phyloP scores from a whole-genome alignment of 2,888 invertebrate species.

The Hypomecis punctinalis region DNA sequence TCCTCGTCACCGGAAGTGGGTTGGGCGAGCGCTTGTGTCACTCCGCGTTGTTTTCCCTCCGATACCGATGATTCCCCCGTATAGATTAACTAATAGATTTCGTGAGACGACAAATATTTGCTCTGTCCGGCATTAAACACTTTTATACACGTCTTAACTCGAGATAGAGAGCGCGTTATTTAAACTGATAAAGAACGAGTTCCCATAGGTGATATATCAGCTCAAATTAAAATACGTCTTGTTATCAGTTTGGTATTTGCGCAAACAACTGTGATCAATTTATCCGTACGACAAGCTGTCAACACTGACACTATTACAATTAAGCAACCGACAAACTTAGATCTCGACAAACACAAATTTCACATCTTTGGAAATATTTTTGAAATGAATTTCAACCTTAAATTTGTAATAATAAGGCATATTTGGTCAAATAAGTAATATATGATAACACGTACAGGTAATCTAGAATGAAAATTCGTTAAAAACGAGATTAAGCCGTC shows the following conservation, averaged over 20 bases:
- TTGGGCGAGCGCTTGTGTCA: constrained; percentile 71
- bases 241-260: constrained; percentile 79
- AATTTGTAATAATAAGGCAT: constrained; percentile 44
- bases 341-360: constrained; percentile 67
- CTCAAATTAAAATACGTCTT: constrained; percentile 79
- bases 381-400: constrained; percentile 16
- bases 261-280: constrained; percentile 83
- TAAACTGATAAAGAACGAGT: constrained; percentile 61
- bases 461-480: constrained; percentile 78
- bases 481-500: constrained; percentile 82
- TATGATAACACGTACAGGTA: constrained; percentile 55
- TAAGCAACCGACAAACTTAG: constrained; percentile 78
- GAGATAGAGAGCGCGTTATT: constrained; percentile 43
- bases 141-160: constrained; percentile 46
- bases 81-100: constrained; percentile 46
- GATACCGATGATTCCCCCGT: constrained; percentile 52
- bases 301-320: constrained; percentile 81
- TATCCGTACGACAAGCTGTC: constrained; percentile 81
- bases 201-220: constrained; percentile 64
- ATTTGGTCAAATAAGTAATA: constrained; percentile 24
- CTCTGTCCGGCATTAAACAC: constrained; percentile 43
- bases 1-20: constrained; percentile 72
- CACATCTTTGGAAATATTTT: constrained; percentile 39
- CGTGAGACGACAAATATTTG: constrained; percentile 41
- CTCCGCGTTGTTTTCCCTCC: constrained; percentile 67